Conservation (phyloP, 2,888 invertebrate genomes). For the Cryptophagus acutangulus region DNA sequence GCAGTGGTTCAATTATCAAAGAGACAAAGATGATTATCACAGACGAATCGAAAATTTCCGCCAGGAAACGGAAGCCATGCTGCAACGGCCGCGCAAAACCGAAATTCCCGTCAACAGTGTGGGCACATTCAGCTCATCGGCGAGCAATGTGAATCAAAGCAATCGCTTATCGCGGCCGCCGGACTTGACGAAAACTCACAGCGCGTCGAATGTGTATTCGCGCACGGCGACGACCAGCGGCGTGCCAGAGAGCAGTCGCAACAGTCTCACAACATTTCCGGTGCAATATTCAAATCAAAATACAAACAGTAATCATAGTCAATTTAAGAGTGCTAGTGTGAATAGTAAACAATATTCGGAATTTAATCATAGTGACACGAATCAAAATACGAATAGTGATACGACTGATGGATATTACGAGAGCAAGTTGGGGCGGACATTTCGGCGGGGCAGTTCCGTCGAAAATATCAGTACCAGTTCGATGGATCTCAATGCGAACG, state of each 20-base stretch:
- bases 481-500: constrained; percentile 36
- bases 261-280: constrained; percentile 4
- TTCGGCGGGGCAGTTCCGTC: constrained; percentile 41
- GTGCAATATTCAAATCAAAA: constrained; percentile 4
- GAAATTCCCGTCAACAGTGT: constrained; percentile 36
- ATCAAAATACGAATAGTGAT: constrained; percentile 22
- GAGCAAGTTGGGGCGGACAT: constrained; percentile 9
- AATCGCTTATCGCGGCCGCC: constrained; percentile 27
- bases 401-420: constrained; percentile 20
- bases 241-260: constrained; percentile 29
- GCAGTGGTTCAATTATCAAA: constrained; percentile 57
- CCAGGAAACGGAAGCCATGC: constrained; percentile 69
- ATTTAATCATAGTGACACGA: constrained; percentile 10
- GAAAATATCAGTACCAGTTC: constrained; percentile 41
- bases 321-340: not conserved
- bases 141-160: constrained; percentile 19
- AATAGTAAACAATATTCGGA: constrained; percentile 3
- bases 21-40: constrained; percentile 56
- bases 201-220: constrained; percentile 45
- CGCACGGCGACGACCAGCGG: constrained; percentile 26
- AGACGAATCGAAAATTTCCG: constrained; percentile 68
- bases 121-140: constrained; percentile 21
- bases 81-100: constrained; percentile 46
- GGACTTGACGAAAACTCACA: constrained; percentile 44
- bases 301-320: not conserved